Evolutionary conservation across 2,888 invertebrate genomes (phyloP).

Genomic region (Parnassius smintheus): DNA sequence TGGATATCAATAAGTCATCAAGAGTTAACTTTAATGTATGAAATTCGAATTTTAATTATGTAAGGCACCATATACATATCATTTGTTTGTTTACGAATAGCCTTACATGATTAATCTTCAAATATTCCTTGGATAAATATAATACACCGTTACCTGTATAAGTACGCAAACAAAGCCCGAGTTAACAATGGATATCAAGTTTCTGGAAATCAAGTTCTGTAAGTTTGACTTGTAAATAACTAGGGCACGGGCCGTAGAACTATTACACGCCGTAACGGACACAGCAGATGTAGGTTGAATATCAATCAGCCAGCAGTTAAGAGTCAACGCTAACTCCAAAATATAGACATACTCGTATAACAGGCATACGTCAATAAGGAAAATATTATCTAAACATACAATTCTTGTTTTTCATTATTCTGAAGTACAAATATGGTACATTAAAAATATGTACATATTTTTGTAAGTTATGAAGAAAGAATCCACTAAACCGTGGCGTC

Average conservation of each 20-base stretch:
- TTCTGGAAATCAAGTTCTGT: slow-evolving; percentile 8
- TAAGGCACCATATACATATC: not conserved
- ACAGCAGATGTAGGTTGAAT: slow-evolving; percentile 15
- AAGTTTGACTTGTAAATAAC: slow-evolving; percentile 35
- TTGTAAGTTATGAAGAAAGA: too few species aligned
- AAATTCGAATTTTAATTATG: slow-evolving; percentile 14
- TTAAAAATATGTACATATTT: too few species aligned
- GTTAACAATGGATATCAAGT: slow-evolving; percentile 6
- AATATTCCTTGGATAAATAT: too few species aligned
- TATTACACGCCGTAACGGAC: slow-evolving; percentile 22
- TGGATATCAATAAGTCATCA: slow-evolving; percentile 27
- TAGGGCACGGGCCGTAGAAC: slow-evolving; percentile 27
- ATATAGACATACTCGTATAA: not conserved
- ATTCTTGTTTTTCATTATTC: too few species aligned
- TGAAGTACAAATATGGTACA: too few species aligned
- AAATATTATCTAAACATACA: not conserved
- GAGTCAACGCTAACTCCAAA: too few species aligned
- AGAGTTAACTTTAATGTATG: slow-evolving; percentile 27
- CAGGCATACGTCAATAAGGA: not conserved
- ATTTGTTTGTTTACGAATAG: too few species aligned
- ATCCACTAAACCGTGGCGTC: too few species aligned
- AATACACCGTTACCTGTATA: too few species aligned
- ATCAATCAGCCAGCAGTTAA: slow-evolving; percentile 10
- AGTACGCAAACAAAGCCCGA: slow-evolving; percentile 7
- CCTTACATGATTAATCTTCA: too few species aligned